Conservation (phyloP, 2,797 vertebrate genomes). For the Myotis daubentonii region DNA sequence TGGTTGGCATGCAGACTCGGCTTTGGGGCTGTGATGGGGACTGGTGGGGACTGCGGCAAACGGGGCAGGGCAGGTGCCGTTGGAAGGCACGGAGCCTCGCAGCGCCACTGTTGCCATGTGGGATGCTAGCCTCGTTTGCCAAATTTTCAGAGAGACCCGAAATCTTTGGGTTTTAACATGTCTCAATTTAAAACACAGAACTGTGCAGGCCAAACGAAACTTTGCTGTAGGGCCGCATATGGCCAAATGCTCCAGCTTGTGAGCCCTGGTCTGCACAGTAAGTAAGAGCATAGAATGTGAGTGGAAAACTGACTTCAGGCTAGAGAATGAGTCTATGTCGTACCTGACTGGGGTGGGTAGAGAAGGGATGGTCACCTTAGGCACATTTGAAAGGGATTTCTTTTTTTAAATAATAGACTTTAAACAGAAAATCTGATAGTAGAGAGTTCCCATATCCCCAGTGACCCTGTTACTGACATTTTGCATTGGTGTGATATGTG, state of each 20-base stretch:
- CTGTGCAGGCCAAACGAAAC: background rate
- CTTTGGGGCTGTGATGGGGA: background rate
- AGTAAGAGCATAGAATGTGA: background rate
- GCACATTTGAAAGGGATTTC: background rate
- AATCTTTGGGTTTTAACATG: background rate
- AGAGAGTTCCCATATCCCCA: background rate
- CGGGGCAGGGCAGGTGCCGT: too few species aligned
- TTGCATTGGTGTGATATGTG: background rate
- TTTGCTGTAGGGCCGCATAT: background rate
- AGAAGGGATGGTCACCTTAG: background rate
- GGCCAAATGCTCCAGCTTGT: background rate
- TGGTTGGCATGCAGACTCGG: background rate
- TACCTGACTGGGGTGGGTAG: background rate
- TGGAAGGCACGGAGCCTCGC: too few species aligned
- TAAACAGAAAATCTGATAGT: background rate
- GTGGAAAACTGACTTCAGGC: background rate
- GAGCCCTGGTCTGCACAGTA: background rate
- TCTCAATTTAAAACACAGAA: background rate
- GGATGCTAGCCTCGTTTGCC: background rate
- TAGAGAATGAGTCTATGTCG: background rate
- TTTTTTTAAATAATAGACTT: background rate
- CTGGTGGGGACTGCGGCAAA: background rate
- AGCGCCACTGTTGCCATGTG: accelerated
- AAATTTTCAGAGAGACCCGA: background rate
- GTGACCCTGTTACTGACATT: background rate